Evolutionary conservation across 1,140 invertebrate genomes (phyloP), one percentile per base, ranked within the genome.

Genomic region (Euborellia annulipes): DNA sequence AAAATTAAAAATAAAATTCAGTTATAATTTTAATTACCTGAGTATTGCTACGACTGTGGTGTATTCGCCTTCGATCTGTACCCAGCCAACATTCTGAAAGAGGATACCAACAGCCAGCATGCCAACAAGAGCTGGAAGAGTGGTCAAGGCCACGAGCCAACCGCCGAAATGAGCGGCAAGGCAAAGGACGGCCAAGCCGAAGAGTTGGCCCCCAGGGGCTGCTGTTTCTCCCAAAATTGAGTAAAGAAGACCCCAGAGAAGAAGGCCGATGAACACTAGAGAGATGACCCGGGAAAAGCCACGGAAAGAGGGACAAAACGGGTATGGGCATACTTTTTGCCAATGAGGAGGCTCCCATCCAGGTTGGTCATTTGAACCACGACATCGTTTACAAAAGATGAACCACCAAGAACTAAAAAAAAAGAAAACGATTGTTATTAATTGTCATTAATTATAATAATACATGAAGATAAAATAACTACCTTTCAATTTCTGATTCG

Each of bases 351-450:
- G n/a, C n/a, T n/a, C n/a, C n/a, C n/a, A n/a, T n/a, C n/a, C n/a
- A n/a, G n/a, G n/a, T n/a, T n/a, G n/a, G n/a, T 69, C 57, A 51
- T 83, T 79, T 54, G 73, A 69, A 52, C 72, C 70, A 55, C 79
- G 71, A 62, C 78, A 81, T 60, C 77, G 74, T 30, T 71, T 58
- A 53, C 78, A 82, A 54, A 80, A 75, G 41, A 73, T 62, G 58
- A 76, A 81, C 68, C 78, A 73, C 77, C 78, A 81, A 34, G 78
- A 80, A 48, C 78, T 82, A 7, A 8, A 7, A 45, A 30, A 48
- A 50, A 23, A 47, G n/a, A 20, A 11, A 11, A 34, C 32, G n/a
- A n/a, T 34, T n/a, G n/a, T n/a, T n/a, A n/a, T n/a, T n/a, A n/a
- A n/a, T n/a, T n/a, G n/a, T n/a, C n/a, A n/a, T n/a, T n/a, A n/a